Conservation (phyloP, 2,888 invertebrate species). For the Limnephilus rhombicus region DNA sequence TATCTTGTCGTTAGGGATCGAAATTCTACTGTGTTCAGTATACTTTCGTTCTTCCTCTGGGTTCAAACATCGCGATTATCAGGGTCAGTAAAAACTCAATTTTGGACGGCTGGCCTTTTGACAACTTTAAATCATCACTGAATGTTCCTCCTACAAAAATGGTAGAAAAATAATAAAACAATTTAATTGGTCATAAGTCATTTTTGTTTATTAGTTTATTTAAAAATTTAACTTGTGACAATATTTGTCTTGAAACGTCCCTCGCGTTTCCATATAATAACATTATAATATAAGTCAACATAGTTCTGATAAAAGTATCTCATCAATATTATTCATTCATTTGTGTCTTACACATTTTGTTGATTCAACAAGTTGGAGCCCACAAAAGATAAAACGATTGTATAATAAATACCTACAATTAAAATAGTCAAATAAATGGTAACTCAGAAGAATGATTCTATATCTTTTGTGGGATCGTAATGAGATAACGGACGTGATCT, state of each 20-base stretch:
- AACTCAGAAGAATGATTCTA: too few species aligned
- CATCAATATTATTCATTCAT: background rate
- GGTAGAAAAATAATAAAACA: background rate
- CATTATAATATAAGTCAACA: constrained; percentile 1
- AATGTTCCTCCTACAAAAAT: background rate
- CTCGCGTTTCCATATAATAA: background rate
- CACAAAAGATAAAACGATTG: background rate
- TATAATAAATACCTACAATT: too few species aligned
- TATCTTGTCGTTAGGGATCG: too few species aligned
- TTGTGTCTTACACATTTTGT: background rate
- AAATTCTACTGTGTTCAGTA: too few species aligned
- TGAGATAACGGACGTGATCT: too few species aligned
- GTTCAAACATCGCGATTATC: too few species aligned
- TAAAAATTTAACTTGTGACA: constrained; percentile 17
- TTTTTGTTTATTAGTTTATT: constrained; percentile 29
- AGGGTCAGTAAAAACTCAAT: too few species aligned
- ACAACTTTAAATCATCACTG: background rate
- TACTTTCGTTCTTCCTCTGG: too few species aligned
- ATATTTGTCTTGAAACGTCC: background rate
- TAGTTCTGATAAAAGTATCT: background rate
- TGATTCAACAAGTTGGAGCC: background rate
- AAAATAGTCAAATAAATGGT: background rate
- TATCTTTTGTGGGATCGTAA: too few species aligned
- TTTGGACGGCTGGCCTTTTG: too few species aligned
- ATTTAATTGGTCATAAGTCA: constrained; percentile 9